A percentile compares a stretch with the other conserved stretches of the same genome.
phyloP scores from a whole-genome alignment of 1,140 invertebrate genomes.

The Propsilocerus akamusi region DNA sequence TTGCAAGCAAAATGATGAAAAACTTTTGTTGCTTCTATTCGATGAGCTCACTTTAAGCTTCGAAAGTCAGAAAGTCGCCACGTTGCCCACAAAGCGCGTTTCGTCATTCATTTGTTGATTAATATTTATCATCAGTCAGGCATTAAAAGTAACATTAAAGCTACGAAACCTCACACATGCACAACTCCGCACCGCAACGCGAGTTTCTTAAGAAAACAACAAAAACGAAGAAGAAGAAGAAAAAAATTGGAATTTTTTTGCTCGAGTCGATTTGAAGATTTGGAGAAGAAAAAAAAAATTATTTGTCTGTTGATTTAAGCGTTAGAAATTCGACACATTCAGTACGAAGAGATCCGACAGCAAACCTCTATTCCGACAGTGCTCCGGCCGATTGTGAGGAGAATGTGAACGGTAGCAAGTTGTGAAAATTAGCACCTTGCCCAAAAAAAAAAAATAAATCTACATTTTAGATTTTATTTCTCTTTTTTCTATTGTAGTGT shows the following conservation, averaged over 20 bases:
- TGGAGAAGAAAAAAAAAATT: not conserved
- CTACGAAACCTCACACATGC: conserved; percentile 1
- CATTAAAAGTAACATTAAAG: conserved; percentile 4
- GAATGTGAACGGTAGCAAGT: conserved; percentile 1
- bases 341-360: not conserved
- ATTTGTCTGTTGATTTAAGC: not conserved
- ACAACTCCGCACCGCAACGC: not conserved
- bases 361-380: not conserved
- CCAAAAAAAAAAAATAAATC: conserved; percentile 3
- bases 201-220: not conserved
- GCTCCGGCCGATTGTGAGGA: not conserved
- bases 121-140: conserved; percentile 2
- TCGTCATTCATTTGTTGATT: conserved; percentile 1
- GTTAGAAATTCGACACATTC: not conserved
- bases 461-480: not conserved
- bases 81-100: no score
- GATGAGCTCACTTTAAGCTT: no score
- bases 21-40: no score
- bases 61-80: no score
- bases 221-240: not conserved
- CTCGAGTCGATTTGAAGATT: not conserved
- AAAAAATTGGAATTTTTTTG: not conserved
- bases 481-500: not conserved
- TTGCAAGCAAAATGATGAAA: no score
- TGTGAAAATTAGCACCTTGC: conserved; percentile 2